These are phyloP conservation scores for Seriola quinqueradiata DNA, from an alignment of 2,113 vertebrate species.

Conservation along the genomic window DNA sequence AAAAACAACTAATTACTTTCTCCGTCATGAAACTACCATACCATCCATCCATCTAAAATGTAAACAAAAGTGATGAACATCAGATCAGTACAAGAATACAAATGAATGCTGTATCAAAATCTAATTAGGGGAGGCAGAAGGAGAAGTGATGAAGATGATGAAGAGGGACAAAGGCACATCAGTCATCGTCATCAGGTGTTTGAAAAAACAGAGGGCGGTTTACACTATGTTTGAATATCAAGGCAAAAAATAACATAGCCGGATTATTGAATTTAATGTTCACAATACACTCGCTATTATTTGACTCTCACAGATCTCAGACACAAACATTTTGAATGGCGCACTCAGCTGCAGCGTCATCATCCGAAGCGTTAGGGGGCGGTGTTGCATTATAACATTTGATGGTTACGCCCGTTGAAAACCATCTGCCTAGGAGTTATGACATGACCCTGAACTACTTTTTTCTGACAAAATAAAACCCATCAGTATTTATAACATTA, in stretches of 20 bases:
- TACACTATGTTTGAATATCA: not conserved
- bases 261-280: not conserved
- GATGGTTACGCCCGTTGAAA: not conserved
- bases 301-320: not conserved
- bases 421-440: not conserved
- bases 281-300: too few species aligned
- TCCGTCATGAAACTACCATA: too few species aligned
- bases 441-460: not conserved
- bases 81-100: too few species aligned
- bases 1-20: too few species aligned
- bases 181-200: not conserved
- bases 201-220: too few species aligned
- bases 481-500: not conserved
- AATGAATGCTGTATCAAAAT: too few species aligned
- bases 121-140: too few species aligned
- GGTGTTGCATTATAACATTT: not conserved
- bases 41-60: too few species aligned
- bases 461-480: not conserved
- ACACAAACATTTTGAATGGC: not conserved
- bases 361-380: not conserved
- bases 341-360: not conserved
- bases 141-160: not conserved
- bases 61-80: too few species aligned
- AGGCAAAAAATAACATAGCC: not conserved
- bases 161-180: not conserved